Conservation (phyloP, 2,888 invertebrate species). For the Molorchus minor region DNA sequence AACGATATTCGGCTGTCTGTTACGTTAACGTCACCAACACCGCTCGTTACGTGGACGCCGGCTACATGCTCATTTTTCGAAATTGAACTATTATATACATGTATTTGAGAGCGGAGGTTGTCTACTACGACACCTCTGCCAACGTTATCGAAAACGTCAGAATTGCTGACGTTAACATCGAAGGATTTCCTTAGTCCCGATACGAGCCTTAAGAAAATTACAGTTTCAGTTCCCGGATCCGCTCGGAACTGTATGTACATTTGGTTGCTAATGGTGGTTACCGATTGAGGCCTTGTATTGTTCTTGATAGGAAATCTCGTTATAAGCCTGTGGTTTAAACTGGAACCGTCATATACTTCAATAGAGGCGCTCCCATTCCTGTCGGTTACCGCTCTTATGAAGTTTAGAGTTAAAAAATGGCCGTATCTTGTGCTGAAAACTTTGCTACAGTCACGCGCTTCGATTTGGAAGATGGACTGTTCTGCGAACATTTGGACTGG, state of each 20-base stretch:
- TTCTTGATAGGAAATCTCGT: slow-evolving; percentile 80
- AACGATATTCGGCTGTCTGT: slow-evolving; percentile 89
- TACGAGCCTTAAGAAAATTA: slow-evolving; percentile 81
- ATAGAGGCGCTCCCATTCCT: slow-evolving; percentile 78
- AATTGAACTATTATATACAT: slow-evolving; percentile 83
- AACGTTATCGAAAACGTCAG: slow-evolving; percentile 86
- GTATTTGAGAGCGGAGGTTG: slow-evolving; percentile 88
- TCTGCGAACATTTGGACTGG: slow-evolving; percentile 85
- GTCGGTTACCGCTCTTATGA: slow-evolving; percentile 82
- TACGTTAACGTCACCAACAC: slow-evolving; percentile 93
- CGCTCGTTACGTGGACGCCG: slow-evolving; percentile 88
- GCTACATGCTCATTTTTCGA: slow-evolving; percentile 90
- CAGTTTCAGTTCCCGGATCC: slow-evolving; percentile 74
- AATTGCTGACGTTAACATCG: slow-evolving; percentile 88
- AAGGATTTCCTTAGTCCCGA: slow-evolving; percentile 81
- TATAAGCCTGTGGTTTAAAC: slow-evolving; percentile 74
- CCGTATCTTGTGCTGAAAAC: slow-evolving; percentile 81
- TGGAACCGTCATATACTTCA: slow-evolving; percentile 82
- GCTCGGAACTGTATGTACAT: slow-evolving; percentile 84
- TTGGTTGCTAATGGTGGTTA: slow-evolving; percentile 82
- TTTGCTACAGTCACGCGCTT: slow-evolving; percentile 79
- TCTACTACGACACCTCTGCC: slow-evolving; percentile 96
- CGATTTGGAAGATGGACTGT: slow-evolving; percentile 78
- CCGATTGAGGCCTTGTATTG: slow-evolving; percentile 86
- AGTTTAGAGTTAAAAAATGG: slow-evolving; percentile 85